These are phyloP conservation scores for Meloidogyne exigua DNA, from an alignment of 1,140 invertebrate genomes.

Conservation along the genomic window DNA sequence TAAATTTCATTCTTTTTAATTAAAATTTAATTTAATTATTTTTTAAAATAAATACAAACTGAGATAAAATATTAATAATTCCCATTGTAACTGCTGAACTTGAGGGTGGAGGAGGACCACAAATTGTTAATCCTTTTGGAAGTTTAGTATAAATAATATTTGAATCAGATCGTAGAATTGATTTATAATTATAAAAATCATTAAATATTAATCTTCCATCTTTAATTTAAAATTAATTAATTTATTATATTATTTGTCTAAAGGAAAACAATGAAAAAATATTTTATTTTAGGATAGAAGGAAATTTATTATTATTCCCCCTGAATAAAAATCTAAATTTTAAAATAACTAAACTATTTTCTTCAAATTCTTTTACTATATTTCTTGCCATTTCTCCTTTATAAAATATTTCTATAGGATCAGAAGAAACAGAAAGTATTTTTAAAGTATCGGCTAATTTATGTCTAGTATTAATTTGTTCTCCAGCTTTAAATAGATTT, in stretches of 20 bases:
- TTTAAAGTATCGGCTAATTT: conserved; percentile 61
- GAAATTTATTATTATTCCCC: too few species aligned
- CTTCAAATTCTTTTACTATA: conserved; percentile 58
- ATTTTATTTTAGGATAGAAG: too few species aligned
- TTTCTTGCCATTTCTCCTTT: conserved; percentile 47
- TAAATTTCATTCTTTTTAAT: conserved; percentile 22
- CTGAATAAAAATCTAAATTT: too few species aligned
- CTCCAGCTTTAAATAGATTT: conserved; percentile 64
- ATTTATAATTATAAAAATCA: conserved; percentile 74
- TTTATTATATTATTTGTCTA: too few species aligned
- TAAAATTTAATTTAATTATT: conserved; percentile 18
- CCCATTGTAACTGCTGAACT: conserved; percentile 51
- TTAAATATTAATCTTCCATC: conserved; percentile 75
- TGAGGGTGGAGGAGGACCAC: conserved; percentile 54
- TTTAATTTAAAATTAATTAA: conserved; percentile 27
- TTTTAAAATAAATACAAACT: background rate
- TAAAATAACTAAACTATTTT: conserved; percentile 46
- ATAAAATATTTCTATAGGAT: conserved; percentile 64
- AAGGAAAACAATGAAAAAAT: too few species aligned
- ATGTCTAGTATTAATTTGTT: conserved; percentile 64
- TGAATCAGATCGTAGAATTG: conserved; percentile 67
- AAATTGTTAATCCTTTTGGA: conserved; percentile 37
- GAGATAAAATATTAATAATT: conserved; percentile 43
- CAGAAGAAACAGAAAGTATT: conserved; percentile 59
- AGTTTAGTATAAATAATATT: conserved; percentile 65